Conservation (phyloP, 1,140 invertebrate species). For the Hyles vespertilio region DNA sequence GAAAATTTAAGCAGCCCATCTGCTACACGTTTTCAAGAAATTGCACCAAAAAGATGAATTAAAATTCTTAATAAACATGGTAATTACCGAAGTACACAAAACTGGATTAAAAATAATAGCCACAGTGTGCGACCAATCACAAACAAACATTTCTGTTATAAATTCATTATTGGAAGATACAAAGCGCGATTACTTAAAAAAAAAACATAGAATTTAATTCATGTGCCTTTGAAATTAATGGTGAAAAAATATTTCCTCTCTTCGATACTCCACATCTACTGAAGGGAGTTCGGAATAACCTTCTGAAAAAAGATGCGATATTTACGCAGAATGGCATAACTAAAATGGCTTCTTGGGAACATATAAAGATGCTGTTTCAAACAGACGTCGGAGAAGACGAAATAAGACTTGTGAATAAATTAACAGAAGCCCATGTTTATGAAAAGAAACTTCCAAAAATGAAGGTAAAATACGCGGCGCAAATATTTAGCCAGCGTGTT, state of each 20-base stretch:
- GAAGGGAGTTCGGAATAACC: conserved; percentile 45
- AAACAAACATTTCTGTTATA: conserved; percentile 31
- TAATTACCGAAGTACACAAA: conserved; percentile 27
- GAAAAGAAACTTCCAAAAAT: conserved; percentile 29
- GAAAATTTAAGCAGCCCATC: conserved; percentile 14
- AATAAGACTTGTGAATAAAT: conserved; percentile 23
- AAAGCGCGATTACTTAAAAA: conserved; percentile 14
- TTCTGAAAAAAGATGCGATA: conserved; percentile 37
- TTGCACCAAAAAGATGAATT: conserved; percentile 25
- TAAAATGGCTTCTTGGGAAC: conserved; percentile 28
- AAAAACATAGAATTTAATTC: conserved; percentile 17
- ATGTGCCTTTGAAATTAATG: conserved; percentile 29
- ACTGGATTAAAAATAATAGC: conserved; percentile 31
- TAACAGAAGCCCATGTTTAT: conserved; percentile 31
- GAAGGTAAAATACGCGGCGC: conserved; percentile 37
- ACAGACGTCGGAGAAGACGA: conserved; percentile 15
- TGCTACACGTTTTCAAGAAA: conserved; percentile 21
- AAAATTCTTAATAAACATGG: conserved; percentile 11
- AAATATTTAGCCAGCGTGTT: conserved; percentile 41
- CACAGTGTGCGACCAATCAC: conserved; percentile 39
- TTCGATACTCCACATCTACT: conserved; percentile 48
- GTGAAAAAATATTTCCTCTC: conserved; percentile 32
- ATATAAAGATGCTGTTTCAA: conserved; percentile 13
- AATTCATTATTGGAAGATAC: conserved; percentile 28
- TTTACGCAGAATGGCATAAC: conserved; percentile 15